Base-by-base conservation (phyloP, 2,797 vertebrate genomes). In the Mormyrops boulengeri region DNA sequence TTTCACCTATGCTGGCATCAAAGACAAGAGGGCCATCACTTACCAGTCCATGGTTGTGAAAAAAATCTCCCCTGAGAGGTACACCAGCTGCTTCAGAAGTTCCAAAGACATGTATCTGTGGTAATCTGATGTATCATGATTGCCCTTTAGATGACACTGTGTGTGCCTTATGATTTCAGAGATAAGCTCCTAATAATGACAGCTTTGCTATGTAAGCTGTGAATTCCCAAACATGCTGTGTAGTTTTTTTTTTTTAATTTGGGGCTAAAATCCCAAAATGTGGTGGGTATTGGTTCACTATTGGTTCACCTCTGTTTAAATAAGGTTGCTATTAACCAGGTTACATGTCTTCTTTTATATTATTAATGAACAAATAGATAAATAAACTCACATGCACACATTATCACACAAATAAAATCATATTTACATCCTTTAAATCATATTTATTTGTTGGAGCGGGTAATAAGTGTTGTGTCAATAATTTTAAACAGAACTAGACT, bases 1-100 rank as follows among this genome's bases (percentile, higher is more conserved):
- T 93, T 99, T 99, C 93, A 98, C 97, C 93, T 99, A 99, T 7
- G 97, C 98, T 11, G 98, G 98, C 84, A 97, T 97, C 93, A 99
- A 99, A 94, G 98, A 99, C 91, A 99, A 99, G 94, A 96, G 97
- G 92, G 98, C 98, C 7, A 57, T 99, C 92, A 99, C 98, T 60
- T 97, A 96, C 92, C 98, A 99, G 91, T 94, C 96, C 44, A 98
- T 99, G 97, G 97, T 98, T 77, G 97, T 99, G 90, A 99, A 96
- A 94, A 99, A 99, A 93, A 96, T 99, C 88, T 95, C 97, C 47
- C 94, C 97, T 89, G 95, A 97, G 88, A 95, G 97, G 98, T 98
- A 97, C 3, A 66, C n/a, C 88, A 19, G 3, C 34, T 53, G 7
- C 77, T 47, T 82, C 17, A 44, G 17, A n/a, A 9, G 2, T 34